Percentiles rank a stretch among this genome's conserved stretches.
Evolutionary conservation across 2,797 vertebrate genomes (phyloP).

Genomic region (Gallinago nigripennis): DNA sequence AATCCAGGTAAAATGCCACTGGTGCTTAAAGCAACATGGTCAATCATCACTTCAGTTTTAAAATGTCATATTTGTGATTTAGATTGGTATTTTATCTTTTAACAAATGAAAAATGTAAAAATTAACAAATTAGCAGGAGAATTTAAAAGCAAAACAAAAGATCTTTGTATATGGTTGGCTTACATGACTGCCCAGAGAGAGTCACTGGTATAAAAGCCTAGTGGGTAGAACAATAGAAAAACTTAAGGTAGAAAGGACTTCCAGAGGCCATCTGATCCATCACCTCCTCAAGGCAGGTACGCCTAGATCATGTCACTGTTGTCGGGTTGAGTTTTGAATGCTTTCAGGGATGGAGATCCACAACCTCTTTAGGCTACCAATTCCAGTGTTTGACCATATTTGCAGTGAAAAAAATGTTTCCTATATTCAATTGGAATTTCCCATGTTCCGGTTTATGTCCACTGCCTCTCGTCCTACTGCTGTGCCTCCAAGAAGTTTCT

Average conservation of each 20-base stretch:
- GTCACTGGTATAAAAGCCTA: background rate
- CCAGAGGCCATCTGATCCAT: background rate
- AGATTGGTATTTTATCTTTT: background rate
- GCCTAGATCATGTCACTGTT: background rate
- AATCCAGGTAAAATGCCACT: background rate
- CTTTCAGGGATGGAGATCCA: background rate
- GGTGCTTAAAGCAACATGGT: background rate
- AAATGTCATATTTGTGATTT: background rate
- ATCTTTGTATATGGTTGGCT: background rate
- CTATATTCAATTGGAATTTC: background rate
- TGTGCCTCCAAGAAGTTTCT: background rate
- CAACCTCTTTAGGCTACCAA: background rate
- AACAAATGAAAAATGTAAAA: background rate
- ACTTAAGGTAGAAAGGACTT: background rate
- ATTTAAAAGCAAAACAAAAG: background rate
- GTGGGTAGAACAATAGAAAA: background rate
- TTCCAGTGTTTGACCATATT: background rate
- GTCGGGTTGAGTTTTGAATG: background rate
- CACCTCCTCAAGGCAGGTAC: background rate
- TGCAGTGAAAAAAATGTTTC: background rate
- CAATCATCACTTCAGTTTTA: background rate
- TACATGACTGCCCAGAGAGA: background rate
- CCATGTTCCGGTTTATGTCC: background rate
- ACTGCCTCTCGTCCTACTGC: accelerated
- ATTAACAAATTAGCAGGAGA: background rate